These are phyloP conservation scores for Hyposoter dolosus DNA, from an alignment of 2,888 invertebrate species.

Conservation along the genomic window DNA sequence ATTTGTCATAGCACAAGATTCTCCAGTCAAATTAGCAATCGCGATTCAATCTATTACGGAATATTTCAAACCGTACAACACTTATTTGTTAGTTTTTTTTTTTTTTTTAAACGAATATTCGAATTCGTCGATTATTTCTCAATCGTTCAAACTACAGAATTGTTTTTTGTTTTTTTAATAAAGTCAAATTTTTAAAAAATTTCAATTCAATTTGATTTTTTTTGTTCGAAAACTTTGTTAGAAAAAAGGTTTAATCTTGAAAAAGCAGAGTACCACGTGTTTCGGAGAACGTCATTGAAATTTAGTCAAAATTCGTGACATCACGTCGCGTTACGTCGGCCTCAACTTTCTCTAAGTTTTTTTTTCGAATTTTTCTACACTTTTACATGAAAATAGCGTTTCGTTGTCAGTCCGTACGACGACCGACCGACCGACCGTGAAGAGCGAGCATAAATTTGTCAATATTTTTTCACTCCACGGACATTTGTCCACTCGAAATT, in stretches of 20 bases:
- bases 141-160: neutral
- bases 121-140: neutral
- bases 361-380: neutral
- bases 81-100: neutral
- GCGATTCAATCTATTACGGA: conserved; percentile 12
- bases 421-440: neutral
- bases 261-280: neutral
- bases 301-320: conserved; percentile 6
- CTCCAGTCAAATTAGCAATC: conserved; percentile 1
- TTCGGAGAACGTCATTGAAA: neutral
- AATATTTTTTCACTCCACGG: neutral
- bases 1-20: conserved; percentile 22
- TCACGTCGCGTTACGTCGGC: neutral
- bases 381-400: neutral
- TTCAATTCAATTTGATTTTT: neutral
- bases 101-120: neutral
- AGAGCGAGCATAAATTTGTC: neutral
- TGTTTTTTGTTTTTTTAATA: neutral
- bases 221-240: neutral
- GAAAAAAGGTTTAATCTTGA: neutral
- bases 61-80: conserved; percentile 1
- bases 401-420: neutral
- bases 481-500: neutral
- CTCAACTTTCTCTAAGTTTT: neutral
- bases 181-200: neutral